Conservation (phyloP, 2,797 vertebrate genomes). For the Hafferia zeledoni region DNA sequence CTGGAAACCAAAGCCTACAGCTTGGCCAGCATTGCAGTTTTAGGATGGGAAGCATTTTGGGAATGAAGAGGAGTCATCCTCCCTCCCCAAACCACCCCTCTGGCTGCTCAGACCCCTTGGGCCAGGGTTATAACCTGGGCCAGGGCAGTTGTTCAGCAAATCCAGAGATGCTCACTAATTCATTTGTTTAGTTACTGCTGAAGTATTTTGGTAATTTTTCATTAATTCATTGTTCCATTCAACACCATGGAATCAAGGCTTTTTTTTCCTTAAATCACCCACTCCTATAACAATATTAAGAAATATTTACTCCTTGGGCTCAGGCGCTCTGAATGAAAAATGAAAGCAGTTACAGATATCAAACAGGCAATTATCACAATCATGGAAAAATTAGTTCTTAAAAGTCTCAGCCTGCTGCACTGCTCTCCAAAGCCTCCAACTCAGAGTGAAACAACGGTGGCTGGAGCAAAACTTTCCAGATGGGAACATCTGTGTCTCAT, state of each 20-base stretch:
- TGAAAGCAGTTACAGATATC: constrained; percentile 4
- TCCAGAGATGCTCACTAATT: not conserved
- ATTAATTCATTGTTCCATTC: not conserved
- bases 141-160: not conserved
- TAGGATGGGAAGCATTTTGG: not conserved
- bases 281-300: not conserved
- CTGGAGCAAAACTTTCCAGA: constrained; percentile 65
- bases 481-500: constrained; percentile 74
- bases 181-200: not conserved
- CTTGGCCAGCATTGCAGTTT: not conserved
- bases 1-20: not conserved
- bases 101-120: not conserved
- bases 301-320: not conserved
- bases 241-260: not conserved
- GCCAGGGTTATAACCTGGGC: not conserved
- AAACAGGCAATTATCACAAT: constrained; percentile 35
- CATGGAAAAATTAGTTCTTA: not conserved
- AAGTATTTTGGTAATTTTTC: not conserved
- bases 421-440: constrained; percentile 37
- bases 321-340: constrained; percentile 1
- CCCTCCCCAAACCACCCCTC: not conserved
- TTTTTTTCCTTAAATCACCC: not conserved
- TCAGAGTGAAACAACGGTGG: not conserved
- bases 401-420: constrained; percentile 18
- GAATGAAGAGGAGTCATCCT: fast-evolving